These are phyloP conservation scores for Drosophila fuyamai DNA, from an alignment of 1,140 invertebrate genomes.

Conservation along the genomic window DNA sequence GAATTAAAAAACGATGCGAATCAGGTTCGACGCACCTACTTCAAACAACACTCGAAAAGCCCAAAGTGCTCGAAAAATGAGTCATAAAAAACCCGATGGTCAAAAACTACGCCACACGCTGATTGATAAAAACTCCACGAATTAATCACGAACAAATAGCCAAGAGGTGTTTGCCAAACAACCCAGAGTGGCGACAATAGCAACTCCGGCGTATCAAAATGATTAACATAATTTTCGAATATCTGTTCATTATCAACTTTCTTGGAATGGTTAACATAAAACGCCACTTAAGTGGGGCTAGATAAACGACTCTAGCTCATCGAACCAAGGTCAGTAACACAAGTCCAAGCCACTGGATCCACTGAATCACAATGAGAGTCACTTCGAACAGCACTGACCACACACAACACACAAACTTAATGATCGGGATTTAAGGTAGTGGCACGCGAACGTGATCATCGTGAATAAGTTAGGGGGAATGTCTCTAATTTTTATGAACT, in stretches of 20 bases:
- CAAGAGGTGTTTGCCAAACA: conserved; percentile 65
- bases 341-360: conserved; percentile 18
- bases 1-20: conserved; percentile 34
- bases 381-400: conserved; percentile 60
- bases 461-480: conserved; percentile 34
- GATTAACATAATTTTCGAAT: conserved; percentile 74
- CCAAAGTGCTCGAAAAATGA: conserved; percentile 32
- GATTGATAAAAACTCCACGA: conserved; percentile 61
- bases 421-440: conserved; percentile 16
- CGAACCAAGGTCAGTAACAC: conserved; percentile 71
- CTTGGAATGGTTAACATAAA: conserved; percentile 80
- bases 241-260: conserved; percentile 67
- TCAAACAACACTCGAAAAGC: conserved; percentile 41
- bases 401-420: conserved; percentile 31
- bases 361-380: conserved; percentile 37
- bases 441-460: conserved; percentile 58
- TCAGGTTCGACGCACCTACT: conserved; percentile 50
- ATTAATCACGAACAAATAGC: conserved; percentile 43
- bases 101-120: conserved; percentile 52
- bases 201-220: conserved; percentile 33
- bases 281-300: conserved; percentile 55
- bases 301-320: conserved; percentile 17
- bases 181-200: conserved; percentile 12
- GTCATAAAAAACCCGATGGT: conserved; percentile 73
- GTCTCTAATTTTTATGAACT: conserved; percentile 73